Conservation (phyloP, 2,888 invertebrate genomes). For the Leptodirus hochenwartii region DNA sequence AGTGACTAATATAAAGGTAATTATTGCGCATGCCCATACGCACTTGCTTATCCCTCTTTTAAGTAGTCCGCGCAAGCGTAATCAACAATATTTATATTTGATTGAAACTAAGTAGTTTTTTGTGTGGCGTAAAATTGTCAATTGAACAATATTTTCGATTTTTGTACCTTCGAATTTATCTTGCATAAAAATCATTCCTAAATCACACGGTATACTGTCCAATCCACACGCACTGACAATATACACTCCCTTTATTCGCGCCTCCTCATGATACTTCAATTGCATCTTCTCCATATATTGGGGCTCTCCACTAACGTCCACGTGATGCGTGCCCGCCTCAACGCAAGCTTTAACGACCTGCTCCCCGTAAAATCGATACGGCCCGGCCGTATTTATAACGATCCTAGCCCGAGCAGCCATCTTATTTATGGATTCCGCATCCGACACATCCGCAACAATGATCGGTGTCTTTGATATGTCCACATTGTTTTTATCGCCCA, state of each 20-base stretch:
- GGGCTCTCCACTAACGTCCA: conserved; percentile 89
- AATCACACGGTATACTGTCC: conserved; percentile 80
- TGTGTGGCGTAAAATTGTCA: no score
- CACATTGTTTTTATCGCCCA: conserved; percentile 28
- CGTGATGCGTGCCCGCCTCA: conserved; percentile 61
- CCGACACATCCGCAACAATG: conserved; percentile 60
- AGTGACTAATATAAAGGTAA: no score
- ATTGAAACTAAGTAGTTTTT: no score
- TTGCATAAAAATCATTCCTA: conserved; percentile 65
- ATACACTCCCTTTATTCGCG: conserved; percentile 65
- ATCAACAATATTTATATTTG: no score
- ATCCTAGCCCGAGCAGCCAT: conserved; percentile 71
- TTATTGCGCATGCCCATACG: no score
- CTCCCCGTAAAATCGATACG: conserved; percentile 76
- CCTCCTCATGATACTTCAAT: conserved; percentile 54
- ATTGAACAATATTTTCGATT: no score
- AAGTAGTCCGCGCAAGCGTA: no score
- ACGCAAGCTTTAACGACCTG: conserved; percentile 72
- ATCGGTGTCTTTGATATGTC: conserved; percentile 41
- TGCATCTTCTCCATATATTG: conserved; percentile 37
- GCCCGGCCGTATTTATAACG: conserved; percentile 85
- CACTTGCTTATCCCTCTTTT: no score
- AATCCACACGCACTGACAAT: conserved; percentile 85
- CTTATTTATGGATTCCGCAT: conserved; percentile 49
- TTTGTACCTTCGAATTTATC: conserved; percentile 64